These are phyloP conservation scores for Sphecodes monilicornis DNA, from an alignment of 2,888 invertebrate species.

Conservation along the genomic window DNA sequence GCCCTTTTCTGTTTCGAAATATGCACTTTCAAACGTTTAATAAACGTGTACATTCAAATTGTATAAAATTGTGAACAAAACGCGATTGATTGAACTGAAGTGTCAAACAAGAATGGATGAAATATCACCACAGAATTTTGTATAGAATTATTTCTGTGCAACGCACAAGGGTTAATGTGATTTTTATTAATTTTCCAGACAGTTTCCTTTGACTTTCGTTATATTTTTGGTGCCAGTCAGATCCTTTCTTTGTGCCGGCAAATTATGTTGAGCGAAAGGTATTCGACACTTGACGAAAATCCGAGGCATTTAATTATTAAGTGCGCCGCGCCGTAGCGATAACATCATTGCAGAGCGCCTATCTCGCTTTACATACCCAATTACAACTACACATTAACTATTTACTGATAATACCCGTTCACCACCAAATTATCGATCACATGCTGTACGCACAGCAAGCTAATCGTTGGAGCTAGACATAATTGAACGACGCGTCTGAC, in stretches of 20 bases:
- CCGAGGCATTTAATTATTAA: not conserved
- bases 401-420: not conserved
- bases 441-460: not conserved
- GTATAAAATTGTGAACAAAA: no score
- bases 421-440: constrained; percentile 13
- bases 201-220: not conserved
- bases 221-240: not conserved
- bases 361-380: not conserved
- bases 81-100: no score
- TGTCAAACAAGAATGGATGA: no score
- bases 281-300: constrained; percentile 8
- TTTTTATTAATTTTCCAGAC: not conserved
- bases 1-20: no score
- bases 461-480: constrained; percentile 8
- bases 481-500: constrained; percentile 8
- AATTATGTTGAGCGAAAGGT: not conserved
- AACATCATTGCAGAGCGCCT: not conserved
- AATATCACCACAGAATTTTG: no score
- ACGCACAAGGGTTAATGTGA: not conserved
- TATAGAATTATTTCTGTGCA: no score
- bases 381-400: constrained; percentile 1
- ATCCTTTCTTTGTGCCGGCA: not conserved
- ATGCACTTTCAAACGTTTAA: no score
- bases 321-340: not conserved
- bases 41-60: no score